Evolutionary conservation across 1,140 invertebrate genomes (phyloP).

Genomic region (Penaeus japonicus): DNA sequence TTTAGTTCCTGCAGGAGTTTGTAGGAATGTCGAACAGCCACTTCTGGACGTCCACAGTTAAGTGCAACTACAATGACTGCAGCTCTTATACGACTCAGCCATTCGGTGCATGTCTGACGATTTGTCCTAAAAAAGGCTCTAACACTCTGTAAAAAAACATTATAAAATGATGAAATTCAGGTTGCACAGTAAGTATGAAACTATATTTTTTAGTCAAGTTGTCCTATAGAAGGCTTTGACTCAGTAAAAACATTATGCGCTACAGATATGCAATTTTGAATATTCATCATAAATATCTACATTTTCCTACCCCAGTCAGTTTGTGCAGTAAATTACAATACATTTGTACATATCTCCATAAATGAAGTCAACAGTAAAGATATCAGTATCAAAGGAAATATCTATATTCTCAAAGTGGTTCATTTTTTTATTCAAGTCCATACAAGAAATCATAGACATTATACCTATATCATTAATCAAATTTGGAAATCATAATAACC

Average conservation of each 20-base stretch:
- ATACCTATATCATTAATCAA: constrained; percentile 31
- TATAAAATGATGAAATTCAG: constrained; percentile 13
- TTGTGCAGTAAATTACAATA: no score
- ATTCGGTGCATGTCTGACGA: constrained; percentile 89
- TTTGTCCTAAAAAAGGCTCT: constrained; percentile 94
- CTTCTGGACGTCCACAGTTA: constrained; percentile 79
- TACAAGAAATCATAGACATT: neutral
- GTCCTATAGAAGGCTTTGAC: no score
- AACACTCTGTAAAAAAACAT: constrained; percentile 72
- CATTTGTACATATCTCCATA: no score
- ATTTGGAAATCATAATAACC: neutral
- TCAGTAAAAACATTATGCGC: no score
- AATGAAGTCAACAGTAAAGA: no score
- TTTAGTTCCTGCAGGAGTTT: constrained; percentile 75
- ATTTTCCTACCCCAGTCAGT: no score
- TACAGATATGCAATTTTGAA: no score
- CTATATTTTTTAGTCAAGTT: no score
- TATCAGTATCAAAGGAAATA: no score
- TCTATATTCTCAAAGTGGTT: no score
- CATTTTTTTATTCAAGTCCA: no score
- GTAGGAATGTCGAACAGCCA: constrained; percentile 81
- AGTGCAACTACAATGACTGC: constrained; percentile 83
- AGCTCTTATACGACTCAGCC: constrained; percentile 86
- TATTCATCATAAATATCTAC: no score
- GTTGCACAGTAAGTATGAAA: neutral